Base-by-base conservation (phyloP, 2,888 invertebrate genomes). In the Phrixothrix hirtus region DNA sequence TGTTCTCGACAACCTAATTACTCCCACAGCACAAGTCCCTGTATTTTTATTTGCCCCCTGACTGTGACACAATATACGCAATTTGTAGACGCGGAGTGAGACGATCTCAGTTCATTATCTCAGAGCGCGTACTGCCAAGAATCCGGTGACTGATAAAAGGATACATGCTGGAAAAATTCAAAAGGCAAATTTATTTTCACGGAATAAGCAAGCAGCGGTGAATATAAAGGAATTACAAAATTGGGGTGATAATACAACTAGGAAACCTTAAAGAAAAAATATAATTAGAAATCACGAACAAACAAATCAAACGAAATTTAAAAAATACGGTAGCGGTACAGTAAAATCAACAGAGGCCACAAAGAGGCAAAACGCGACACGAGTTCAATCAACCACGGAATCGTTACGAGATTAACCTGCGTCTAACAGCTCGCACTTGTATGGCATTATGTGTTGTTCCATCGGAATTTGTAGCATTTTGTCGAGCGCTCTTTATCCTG, bases 1-100 rank as follows among this genome's bases (percentile, higher is more conserved):
- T 79, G 79, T 77, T 78, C 72, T 71, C 76, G 79, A 79, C 79
- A 79, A 77, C 75, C 77, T 79, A 79, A 79, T 79, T 79, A 78
- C 76, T 63, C 45, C 59, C 37, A 55, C 54, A 31, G 55, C 46
- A 42, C 45, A 44, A 31, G 47, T 64, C 61, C 58, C 62, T 60
- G 68, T 67, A 71, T 74, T 75, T 75, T 74, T 75, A 72, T 72
- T 69, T 71, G 69, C 69, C 73, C 72, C 74, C 75, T 65, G 66
- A 63, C 69, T 67, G 70, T 65, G 71, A 64, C 68, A 74, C 73
- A 74, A 73, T 74, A 73, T 72, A 74, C 74, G 73, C 72, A 74
- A 74, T 74, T 75, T 72, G 70, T 64, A 66, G 63, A 45, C 57
- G 54, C 48, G 54, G 55, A 50, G 55, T 42, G 55, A 55, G 55